phyloP scores from a whole-genome alignment of 2,797 vertebrate genomes.

The Fringilla coelebs region DNA sequence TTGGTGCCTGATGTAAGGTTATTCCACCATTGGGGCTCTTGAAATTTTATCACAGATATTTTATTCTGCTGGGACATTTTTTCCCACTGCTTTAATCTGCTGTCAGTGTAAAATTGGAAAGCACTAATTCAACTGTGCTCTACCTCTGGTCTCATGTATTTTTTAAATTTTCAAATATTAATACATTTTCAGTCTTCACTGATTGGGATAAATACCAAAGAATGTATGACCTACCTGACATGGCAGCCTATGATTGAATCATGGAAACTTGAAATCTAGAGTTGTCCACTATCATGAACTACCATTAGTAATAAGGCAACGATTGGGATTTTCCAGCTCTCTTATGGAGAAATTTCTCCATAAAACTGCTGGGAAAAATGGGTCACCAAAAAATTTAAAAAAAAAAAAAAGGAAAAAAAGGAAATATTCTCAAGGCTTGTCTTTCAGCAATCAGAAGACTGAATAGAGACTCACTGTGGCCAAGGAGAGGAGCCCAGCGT shows the following conservation, averaged over 20 bases:
- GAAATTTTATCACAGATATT: background rate
- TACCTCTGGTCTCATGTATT: background rate
- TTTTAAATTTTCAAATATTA: constrained; percentile 17
- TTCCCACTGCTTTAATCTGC: constrained; percentile 11
- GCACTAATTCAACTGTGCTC: background rate
- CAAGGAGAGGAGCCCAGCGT: background rate
- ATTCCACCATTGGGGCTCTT: background rate
- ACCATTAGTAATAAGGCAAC: background rate
- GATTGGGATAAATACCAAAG: background rate
- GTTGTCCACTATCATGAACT: background rate
- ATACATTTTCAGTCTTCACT: constrained; percentile 1
- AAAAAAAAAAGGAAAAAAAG: too few relatives aligned
- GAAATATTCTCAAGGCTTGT: background rate
- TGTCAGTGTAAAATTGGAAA: background rate
- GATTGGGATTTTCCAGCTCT: background rate
- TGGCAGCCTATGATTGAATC: background rate
- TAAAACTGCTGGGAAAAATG: background rate
- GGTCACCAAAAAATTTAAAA: background rate
- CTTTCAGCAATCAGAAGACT: background rate
- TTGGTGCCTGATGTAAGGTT: constrained; percentile 30
- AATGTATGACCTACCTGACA: background rate
- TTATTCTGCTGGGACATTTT: background rate
- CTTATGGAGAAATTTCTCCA: background rate
- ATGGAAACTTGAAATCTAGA: background rate
- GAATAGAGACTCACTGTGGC: background rate